Conservation (phyloP, 1,140 invertebrate species). For the Lasaia peninsularis region DNA sequence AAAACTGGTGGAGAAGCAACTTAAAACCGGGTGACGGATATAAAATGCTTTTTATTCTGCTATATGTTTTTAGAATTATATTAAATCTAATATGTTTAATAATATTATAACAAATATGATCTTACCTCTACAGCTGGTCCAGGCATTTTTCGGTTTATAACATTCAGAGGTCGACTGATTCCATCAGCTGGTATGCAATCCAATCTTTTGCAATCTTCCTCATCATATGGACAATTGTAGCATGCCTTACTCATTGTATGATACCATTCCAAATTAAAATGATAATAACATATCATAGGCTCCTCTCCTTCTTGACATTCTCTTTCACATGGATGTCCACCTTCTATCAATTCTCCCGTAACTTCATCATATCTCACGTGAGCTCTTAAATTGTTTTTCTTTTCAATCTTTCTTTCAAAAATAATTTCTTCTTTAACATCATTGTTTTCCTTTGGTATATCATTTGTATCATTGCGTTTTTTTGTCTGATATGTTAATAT, state of each 20-base stretch:
- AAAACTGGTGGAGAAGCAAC: too few species aligned
- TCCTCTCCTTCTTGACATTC: slow-evolving; percentile 69
- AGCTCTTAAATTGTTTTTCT: slow-evolving; percentile 41
- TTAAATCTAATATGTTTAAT: too few species aligned
- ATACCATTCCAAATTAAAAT: slow-evolving; percentile 87
- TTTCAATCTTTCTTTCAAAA: slow-evolving; percentile 26
- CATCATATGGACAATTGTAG: slow-evolving; percentile 87
- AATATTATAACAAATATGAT: too few species aligned
- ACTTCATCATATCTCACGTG: slow-evolving; percentile 62
- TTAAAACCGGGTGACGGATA: too few species aligned
- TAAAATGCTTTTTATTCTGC: too few species aligned
- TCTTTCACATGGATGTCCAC: slow-evolving; percentile 71
- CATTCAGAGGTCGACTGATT: slow-evolving; percentile 82
- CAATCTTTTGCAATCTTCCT: slow-evolving; percentile 84
- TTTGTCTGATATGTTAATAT: slow-evolving; percentile 34
- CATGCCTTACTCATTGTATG: slow-evolving; percentile 92
- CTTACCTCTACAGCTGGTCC: slow-evolving; percentile 89
- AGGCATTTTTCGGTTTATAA: slow-evolving; percentile 91
- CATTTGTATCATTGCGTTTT: slow-evolving; percentile 23
- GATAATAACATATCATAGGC: slow-evolving; percentile 84
- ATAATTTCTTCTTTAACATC: slow-evolving; percentile 28
- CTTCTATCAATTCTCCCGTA: slow-evolving; percentile 55
- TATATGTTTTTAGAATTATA: too few species aligned
- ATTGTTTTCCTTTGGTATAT: slow-evolving; percentile 18
- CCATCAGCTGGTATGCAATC: slow-evolving; percentile 92